Base-by-base conservation (phyloP, 1,140 invertebrate genomes). In the Lasaia peninsularis region DNA sequence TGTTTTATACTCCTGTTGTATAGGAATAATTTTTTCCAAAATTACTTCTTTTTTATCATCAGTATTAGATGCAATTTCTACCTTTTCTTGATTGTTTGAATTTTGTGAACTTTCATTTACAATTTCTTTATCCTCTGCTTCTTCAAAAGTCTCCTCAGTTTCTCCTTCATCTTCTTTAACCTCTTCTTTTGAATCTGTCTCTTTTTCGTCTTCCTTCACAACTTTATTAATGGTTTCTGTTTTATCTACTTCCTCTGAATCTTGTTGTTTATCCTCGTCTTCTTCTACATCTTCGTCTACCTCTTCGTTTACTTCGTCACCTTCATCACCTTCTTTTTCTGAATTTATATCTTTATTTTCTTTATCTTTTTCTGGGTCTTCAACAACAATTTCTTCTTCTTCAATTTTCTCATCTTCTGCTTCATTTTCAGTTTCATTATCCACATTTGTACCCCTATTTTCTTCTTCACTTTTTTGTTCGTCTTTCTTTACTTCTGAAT, bases 291-390 rank as follows among this genome's bases (percentile, higher is more conserved):
- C 54, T 20, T 64, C 51, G 35, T 33, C 70, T 60, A 16, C 53
- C 56, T 35, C 52, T 49, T 69, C 56, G 37, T 71, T 57, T 48
- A 59, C 44, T 9, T 58, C 59, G 35, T 65, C 55, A 58, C 58
- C 67, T 61, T 70, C 62, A 60, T 70, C 64, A n/a, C 63, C 60
- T 58, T 71, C 52, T 35, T 73, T 62, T 49, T 73, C 61, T 31
- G 32, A 31, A 51, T 28, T 32, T 34, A 40, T 48, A n/a, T 54
- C 52, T 54, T 66, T 60, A 40, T 62, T 53, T 53, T 65, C 40
- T 21, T 54, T 18, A 33, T 28, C 51, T 37, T 58, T 52, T 44
- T 68, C 63, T 16, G 60, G 14, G 9, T 69, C 48, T 20, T 49
- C 32, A 35, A 55, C 52, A 60, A 54, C 56, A 33, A 24, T 16